phyloP scores from a whole-genome alignment of 1,140 invertebrate species.

The Tetranychus urticae region DNA sequence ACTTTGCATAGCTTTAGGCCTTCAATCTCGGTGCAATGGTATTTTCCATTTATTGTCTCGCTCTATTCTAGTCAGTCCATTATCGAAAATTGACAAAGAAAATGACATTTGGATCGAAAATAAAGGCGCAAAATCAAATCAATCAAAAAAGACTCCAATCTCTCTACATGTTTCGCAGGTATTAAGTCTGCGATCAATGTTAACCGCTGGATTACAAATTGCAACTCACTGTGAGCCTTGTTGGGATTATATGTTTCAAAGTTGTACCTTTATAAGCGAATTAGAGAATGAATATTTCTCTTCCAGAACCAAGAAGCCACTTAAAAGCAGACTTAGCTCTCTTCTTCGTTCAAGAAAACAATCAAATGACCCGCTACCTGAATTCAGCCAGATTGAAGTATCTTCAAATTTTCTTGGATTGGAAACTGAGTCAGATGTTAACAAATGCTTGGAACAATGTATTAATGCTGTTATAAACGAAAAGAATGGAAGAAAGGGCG shows the following conservation, averaged over 20 bases:
- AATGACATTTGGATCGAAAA: not conserved
- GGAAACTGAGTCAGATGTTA: not conserved
- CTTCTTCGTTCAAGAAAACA: not conserved
- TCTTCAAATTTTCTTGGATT: not conserved
- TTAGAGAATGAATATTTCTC: not conserved
- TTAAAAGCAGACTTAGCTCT: not conserved
- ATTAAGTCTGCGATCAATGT: constrained; percentile 63
- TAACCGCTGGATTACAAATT: constrained; percentile 53
- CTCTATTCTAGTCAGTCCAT: not conserved
- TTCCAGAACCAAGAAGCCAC: not conserved
- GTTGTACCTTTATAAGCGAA: not conserved
- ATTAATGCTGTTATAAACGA: constrained; percentile 34
- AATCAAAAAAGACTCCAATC: not conserved
- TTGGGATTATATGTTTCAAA: constrained; percentile 63
- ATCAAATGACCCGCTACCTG: not conserved
- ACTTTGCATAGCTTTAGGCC: constrained; percentile 32
- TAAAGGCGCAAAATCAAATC: not conserved
- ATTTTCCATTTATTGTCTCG: constrained; percentile 40
- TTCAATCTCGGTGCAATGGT: constrained; percentile 58
- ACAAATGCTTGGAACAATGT: not conserved
- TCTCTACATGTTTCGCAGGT: constrained; percentile 49
- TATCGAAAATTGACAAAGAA: too few relatives aligned
- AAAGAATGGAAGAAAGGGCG: constrained; percentile 25
- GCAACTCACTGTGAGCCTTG: constrained; percentile 70
- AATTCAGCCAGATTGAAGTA: not conserved